A percentile compares a stretch with the other conserved stretches of the same genome.
phyloP scores from a whole-genome alignment of 2,113 vertebrate species.

The Strix aluco region DNA sequence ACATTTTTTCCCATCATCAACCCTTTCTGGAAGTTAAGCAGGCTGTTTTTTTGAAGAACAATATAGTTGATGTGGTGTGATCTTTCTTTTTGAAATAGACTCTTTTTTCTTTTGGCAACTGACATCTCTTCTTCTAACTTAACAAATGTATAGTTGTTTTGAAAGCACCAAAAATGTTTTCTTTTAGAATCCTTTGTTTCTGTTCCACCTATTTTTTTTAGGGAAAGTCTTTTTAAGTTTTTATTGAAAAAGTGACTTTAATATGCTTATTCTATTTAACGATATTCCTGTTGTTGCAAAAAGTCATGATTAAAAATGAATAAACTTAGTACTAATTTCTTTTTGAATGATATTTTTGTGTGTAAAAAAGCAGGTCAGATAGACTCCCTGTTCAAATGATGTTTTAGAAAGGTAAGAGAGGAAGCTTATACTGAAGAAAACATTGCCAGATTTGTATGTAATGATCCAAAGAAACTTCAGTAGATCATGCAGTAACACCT shows the following conservation, averaged over 20 bases:
- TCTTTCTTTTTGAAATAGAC: not conserved
- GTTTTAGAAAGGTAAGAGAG: not conserved
- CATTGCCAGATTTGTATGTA: not conserved
- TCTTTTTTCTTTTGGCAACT: not conserved
- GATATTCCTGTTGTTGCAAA: not conserved
- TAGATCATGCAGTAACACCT: not conserved
- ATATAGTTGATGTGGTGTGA: not conserved
- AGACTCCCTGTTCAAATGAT: not conserved
- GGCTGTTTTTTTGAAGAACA: not conserved
- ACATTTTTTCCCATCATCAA: not conserved
- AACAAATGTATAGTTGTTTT: not conserved
- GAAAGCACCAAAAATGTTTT: not conserved
- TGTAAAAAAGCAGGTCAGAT: not conserved
- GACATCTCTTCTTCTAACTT: not conserved
- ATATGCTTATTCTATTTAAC: not conserved
- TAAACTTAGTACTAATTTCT: not conserved
- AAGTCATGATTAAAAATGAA: not conserved
- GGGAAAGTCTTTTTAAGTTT: not conserved
- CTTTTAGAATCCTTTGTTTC: not conserved
- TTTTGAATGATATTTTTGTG: not conserved
- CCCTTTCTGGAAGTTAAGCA: constrained; percentile 10
- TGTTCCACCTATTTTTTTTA: not conserved
- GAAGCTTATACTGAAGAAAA: not conserved
- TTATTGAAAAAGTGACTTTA: not conserved
- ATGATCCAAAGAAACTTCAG: not conserved